Conservation (phyloP, 1,140 invertebrate species). For the Ridgeia piscesae region DNA sequence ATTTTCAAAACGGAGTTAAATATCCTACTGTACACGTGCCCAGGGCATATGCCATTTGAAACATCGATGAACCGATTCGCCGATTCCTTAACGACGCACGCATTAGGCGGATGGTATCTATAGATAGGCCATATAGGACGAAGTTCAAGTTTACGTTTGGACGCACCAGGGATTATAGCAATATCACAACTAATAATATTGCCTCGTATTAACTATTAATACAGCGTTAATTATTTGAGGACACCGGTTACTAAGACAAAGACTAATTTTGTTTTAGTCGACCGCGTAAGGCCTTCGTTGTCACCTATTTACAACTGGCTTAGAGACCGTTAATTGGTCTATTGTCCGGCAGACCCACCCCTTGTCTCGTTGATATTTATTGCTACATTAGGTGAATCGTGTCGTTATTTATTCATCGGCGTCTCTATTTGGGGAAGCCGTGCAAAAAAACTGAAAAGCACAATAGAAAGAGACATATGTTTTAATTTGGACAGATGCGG, state of each 20-base stretch:
- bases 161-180: background rate
- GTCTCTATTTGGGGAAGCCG: background rate
- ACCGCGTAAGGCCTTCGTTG: background rate
- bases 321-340: background rate
- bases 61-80: background rate
- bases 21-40: background rate
- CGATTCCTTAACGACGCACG: background rate
- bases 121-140: background rate
- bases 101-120: background rate
- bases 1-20: too few relatives aligned
- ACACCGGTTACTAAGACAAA: background rate
- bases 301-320: background rate
- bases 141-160: background rate
- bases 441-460: background rate
- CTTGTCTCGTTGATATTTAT: background rate
- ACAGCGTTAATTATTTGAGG: background rate
- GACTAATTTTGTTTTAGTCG: background rate
- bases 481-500: background rate
- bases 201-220: background rate
- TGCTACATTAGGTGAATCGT: background rate
- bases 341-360: background rate
- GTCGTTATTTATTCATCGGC: conserved; percentile 1
- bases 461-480: background rate
- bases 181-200: background rate
- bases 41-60: background rate